These are phyloP conservation scores for Macropus fuliginosus DNA, from an alignment of 2,797 vertebrate genomes.

Conservation along the genomic window DNA sequence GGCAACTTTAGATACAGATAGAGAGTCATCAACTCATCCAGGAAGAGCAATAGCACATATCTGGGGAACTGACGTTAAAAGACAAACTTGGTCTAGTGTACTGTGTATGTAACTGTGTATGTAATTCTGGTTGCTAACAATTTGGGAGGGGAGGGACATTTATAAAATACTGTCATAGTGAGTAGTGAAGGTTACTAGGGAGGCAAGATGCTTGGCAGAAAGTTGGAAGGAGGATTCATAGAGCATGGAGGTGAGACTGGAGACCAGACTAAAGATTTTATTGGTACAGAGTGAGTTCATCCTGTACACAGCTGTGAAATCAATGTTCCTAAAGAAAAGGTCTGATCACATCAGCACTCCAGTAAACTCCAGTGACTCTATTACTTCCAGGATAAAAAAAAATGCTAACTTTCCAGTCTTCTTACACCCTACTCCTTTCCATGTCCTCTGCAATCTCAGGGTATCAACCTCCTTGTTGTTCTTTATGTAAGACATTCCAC, in stretches of 20 bases:
- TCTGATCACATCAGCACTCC: neutral
- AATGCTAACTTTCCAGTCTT: neutral
- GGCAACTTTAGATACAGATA: neutral
- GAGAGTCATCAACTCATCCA: neutral
- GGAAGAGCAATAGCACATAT: neutral
- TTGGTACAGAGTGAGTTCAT: neutral
- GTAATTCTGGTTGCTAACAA: neutral
- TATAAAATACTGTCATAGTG: neutral
- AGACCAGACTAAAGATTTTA: neutral
- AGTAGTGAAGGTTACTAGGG: neutral
- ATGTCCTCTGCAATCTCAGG: neutral
- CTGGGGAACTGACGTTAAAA: neutral
- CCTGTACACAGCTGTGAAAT: neutral
- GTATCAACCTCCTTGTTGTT: neutral
- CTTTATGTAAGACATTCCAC: neutral
- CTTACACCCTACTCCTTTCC: neutral
- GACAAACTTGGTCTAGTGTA: neutral
- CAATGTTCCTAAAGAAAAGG: neutral
- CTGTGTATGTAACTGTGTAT: neutral
- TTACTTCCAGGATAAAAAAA: neutral
- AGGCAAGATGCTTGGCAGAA: neutral
- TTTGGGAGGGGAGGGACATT: neutral
- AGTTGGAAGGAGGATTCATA: neutral
- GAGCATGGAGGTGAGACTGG: neutral
- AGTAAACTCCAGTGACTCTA: neutral